phyloP scores from a whole-genome alignment of 2,113 vertebrate genomes.

The Heterotis niloticus region DNA sequence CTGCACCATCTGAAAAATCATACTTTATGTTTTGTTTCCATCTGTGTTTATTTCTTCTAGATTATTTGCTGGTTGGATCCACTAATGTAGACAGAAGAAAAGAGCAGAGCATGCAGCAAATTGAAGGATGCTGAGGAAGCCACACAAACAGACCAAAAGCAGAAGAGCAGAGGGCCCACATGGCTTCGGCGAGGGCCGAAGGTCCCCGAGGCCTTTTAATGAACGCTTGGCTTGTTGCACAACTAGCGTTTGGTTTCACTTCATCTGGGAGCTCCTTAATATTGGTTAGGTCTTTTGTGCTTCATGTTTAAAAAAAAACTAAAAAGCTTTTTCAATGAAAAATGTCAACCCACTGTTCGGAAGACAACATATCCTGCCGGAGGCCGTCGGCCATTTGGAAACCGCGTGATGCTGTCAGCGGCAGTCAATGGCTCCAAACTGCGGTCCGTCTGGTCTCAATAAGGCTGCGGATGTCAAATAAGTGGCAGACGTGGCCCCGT shows the following conservation, averaged over 20 bases:
- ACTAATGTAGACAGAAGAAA: too few relatives aligned
- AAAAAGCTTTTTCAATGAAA: not conserved
- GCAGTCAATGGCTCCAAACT: not conserved
- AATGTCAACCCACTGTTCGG: not conserved
- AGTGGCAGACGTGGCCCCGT: slow-evolving; percentile 9
- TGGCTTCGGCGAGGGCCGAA: too few relatives aligned
- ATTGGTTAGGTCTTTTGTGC: not conserved
- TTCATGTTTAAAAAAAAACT: not conserved
- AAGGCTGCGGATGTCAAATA: not conserved
- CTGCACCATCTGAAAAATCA: too few relatives aligned
- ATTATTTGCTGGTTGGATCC: too few relatives aligned
- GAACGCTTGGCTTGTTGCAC: not conserved
- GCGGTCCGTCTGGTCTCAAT: slow-evolving; percentile 10
- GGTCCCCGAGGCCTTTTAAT: not conserved
- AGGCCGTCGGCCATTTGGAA: not conserved
- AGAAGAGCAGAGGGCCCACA: too few relatives aligned
- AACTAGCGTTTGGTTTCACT: not conserved
- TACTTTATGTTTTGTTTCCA: too few relatives aligned
- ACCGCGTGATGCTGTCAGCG: too few relatives aligned
- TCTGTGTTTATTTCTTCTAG: too few relatives aligned
- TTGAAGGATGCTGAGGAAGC: too few relatives aligned
- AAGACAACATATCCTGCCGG: not conserved
- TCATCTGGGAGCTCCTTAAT: not conserved
- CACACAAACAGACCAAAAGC: too few relatives aligned
- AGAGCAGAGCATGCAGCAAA: too few relatives aligned